A percentile compares a stretch with the other conserved stretches of the same genome.
Evolutionary conservation across 2,113 vertebrate genomes (phyloP).

Genomic region (Nothocercus julius): DNA sequence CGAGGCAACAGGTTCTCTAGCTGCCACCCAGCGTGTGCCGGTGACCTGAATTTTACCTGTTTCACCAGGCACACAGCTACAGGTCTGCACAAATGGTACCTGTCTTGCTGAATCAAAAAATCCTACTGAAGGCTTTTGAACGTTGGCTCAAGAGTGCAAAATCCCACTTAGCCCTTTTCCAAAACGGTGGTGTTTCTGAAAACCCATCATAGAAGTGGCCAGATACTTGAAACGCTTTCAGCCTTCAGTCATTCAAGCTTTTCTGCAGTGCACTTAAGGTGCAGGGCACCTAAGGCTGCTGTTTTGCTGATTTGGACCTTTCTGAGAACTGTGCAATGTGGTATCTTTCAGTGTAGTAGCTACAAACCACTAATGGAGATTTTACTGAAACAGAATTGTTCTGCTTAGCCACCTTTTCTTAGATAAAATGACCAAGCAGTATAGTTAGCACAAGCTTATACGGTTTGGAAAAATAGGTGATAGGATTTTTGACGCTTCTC

Average conservation of each 20-base stretch:
- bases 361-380: not conserved
- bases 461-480: not conserved
- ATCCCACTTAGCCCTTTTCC: not conserved
- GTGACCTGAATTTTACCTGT: not conserved
- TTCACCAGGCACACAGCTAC: not conserved
- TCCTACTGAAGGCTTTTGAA: not conserved
- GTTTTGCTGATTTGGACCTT: not conserved
- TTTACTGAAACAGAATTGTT: not conserved
- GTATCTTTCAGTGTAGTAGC: not conserved
- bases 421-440: not conserved
- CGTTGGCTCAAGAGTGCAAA: not conserved
- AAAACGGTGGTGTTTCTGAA: not conserved
- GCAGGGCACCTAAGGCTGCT: not conserved
- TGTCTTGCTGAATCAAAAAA: not conserved
- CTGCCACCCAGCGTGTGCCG: not conserved
- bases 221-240: not conserved
- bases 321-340: not conserved
- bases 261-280: not conserved
- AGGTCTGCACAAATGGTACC: not conserved
- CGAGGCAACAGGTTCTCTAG: not conserved
- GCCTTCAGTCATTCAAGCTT: not conserved
- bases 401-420: not conserved
- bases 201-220: not conserved
- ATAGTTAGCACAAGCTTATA: not conserved
- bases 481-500: not conserved